Conservation (phyloP, 1,140 invertebrate species). For the Choristoneura fumiferana region DNA sequence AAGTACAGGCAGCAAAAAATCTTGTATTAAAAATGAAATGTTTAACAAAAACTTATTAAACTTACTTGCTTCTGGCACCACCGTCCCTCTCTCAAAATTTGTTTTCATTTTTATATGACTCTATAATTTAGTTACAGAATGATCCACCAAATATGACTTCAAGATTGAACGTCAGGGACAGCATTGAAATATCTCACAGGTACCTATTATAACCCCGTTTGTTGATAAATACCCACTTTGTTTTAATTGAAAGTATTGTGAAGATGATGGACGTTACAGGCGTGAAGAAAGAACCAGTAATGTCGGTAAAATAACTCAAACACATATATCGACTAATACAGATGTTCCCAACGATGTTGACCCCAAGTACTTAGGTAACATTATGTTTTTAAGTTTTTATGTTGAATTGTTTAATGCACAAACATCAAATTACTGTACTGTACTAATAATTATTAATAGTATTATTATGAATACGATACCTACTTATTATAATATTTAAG, state of each 20-base stretch:
- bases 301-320: no score
- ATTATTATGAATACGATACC: no score
- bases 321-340: background rate
- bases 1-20: no score
- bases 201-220: slow-evolving; percentile 32
- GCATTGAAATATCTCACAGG: slow-evolving; percentile 54
- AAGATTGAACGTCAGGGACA: slow-evolving; percentile 46
- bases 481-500: no score
- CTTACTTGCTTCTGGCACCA: no score
- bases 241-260: no score
- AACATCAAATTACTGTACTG: no score
- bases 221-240: background rate
- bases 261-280: slow-evolving; percentile 25
- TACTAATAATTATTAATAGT: no score
- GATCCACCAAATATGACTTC: background rate
- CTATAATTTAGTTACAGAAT: background rate
- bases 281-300: slow-evolving; percentile 21
- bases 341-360: background rate
- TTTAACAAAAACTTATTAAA: no score
- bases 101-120: no score
- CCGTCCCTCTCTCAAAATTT: no score
- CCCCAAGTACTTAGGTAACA: slow-evolving; percentile 1
- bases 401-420: background rate
- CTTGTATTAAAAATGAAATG: no score
- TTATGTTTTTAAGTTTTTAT: slow-evolving; percentile 1